Conservation (phyloP, 2,113 vertebrate species). For the Siniperca knerii region DNA sequence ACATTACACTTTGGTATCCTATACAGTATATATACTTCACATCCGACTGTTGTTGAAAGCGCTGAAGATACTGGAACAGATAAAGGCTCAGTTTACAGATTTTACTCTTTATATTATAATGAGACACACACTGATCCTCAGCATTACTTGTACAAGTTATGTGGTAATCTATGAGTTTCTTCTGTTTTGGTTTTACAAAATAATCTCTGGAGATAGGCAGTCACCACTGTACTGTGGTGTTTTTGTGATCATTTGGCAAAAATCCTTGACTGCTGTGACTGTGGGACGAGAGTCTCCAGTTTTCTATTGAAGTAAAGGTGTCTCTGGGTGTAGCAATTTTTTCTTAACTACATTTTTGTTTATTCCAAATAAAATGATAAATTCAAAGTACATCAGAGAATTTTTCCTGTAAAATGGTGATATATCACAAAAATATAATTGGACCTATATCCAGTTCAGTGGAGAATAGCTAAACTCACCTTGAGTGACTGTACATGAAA, state of each 20-base stretch:
- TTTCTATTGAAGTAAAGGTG: no score
- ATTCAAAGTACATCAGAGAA: no score
- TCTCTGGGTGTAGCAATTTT: no score
- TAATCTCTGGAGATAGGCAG: background rate
- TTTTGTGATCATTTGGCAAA: background rate
- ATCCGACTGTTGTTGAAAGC: background rate
- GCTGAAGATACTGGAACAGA: background rate
- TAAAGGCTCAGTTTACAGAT: background rate
- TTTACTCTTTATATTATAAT: background rate
- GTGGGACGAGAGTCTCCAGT: background rate
- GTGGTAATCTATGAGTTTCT: background rate
- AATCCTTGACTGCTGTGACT: background rate
- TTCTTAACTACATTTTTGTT: no score
- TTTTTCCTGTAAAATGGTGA: background rate
- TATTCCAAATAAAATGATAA: no score
- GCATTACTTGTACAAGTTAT: background rate
- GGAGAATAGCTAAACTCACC: background rate
- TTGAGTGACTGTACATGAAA: background rate
- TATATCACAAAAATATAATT: slow-evolving; percentile 1
- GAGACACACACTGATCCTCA: background rate
- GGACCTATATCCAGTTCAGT: no score
- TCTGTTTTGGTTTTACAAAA: background rate
- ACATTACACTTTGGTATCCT: background rate
- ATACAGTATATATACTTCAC: background rate
- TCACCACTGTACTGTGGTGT: background rate